phyloP scores from a whole-genome alignment of 2,797 vertebrate species.

The Spondyliosoma cantharus region DNA sequence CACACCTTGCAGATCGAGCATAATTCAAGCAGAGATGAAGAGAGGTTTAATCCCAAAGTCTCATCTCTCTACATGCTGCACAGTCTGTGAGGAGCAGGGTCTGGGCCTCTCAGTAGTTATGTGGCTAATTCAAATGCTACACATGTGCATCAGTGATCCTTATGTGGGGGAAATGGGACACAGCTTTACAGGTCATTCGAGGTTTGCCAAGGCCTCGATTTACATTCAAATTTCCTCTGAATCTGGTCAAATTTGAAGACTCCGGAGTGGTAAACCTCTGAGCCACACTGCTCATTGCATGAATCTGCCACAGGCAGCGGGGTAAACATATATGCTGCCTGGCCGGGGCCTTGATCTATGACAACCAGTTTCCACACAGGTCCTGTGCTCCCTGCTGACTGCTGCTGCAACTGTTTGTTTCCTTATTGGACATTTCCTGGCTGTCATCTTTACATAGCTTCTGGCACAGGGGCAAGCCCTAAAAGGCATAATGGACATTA shows the following conservation, averaged over 20 bases:
- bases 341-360: slow-evolving; percentile 38
- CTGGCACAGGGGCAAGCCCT: slow-evolving; percentile 65
- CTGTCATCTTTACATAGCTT: slow-evolving; percentile 73
- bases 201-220: slow-evolving; percentile 1
- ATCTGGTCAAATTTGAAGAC: not conserved
- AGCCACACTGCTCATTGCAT: slow-evolving; percentile 8
- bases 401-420: slow-evolving; percentile 67
- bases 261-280: not conserved
- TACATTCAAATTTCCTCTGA: not conserved
- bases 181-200: not conserved
- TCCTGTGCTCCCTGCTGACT: slow-evolving; percentile 59
- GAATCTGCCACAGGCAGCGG: slow-evolving; percentile 11
- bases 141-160: slow-evolving; percentile 19
- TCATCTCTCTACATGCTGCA: slow-evolving; percentile 15
- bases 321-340: slow-evolving; percentile 34
- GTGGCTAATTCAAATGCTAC: slow-evolving; percentile 43
- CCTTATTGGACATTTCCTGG: slow-evolving; percentile 75
- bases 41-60: slow-evolving; percentile 21
- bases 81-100: slow-evolving; percentile 16
- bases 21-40: slow-evolving; percentile 22
- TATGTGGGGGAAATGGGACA: not conserved
- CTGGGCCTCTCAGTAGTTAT: not conserved
- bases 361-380: slow-evolving; percentile 52
- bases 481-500: slow-evolving; percentile 73
- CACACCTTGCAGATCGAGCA: not conserved